Evolutionary conservation across 2,797 vertebrate species (phyloP), one percentile per base, ranked within the genome.

Genomic region (Huso huso): DNA sequence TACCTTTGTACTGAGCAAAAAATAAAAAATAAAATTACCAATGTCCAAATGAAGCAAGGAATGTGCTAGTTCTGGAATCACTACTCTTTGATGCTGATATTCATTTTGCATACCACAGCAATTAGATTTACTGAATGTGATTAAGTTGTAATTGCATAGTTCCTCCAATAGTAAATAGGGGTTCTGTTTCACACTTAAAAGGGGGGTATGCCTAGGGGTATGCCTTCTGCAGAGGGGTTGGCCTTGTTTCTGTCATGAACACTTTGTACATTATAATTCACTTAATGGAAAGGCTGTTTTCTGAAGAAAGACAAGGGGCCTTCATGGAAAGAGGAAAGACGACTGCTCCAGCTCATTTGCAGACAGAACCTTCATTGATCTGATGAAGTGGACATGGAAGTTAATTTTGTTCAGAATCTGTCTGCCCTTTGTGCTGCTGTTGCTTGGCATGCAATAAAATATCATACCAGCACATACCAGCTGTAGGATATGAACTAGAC

Each of bases 211-310:
- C 12, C 55, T 58, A 11, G 9, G 15, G 15, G 15, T 58, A 58
- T 18, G 12, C 55, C 55, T 58, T 11, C 7, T 58, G 55, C 37
- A 37, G 37, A 37, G 37, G 37, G 37, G 37, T 10, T 68, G 66
- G 2, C 61, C 62, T 63, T n/a, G 13, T 62, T 12, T 13, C 10
- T 62, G 15, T 62, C 66, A 68, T 62, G 49, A 68, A 52, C 60
- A 55, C 61, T 62, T 68, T 62, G 51, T 62, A 55, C 37, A 63
- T 63, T 48, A 48, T 62, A 61, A 58, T 62, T 63, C 53, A 53
- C 51, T 68, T 48, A 68, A 63, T 68, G 51, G 57, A 51, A 15
- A 18, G 4, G 18, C 59, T 67, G 66, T 61, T 18, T 18, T 51
- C 4, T 37, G 37, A 37, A 37, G 37, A 37, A 37, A 49, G 10